Percentiles rank a stretch among this genome's conserved stretches.
phyloP scores from a whole-genome alignment of 2,797 vertebrate genomes.

The Phyllotis vaccarum region DNA sequence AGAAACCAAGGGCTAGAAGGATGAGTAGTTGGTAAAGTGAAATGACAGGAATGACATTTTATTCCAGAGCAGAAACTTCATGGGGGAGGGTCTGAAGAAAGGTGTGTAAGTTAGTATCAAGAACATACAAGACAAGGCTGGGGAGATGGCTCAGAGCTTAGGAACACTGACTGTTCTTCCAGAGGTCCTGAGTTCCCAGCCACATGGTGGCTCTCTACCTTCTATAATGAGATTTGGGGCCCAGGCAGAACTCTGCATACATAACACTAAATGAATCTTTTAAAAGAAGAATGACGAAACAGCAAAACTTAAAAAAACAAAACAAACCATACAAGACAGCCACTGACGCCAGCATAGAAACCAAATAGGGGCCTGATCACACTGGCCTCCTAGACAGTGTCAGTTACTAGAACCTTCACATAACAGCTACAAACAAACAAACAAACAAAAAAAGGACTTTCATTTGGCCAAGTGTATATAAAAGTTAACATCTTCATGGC shows the following conservation, averaged over 20 bases:
- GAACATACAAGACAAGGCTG: not conserved
- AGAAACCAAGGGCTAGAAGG: not conserved
- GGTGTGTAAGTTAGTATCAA: not conserved
- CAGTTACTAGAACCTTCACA: not conserved
- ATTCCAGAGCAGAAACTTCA: not conserved
- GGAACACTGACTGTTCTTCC: no score
- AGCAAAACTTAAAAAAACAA: no score
- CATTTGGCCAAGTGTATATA: not conserved
- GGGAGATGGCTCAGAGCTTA: no score
- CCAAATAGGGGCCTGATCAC: not conserved
- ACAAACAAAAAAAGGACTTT: not conserved
- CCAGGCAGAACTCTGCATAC: no score
- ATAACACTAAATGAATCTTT: no score
- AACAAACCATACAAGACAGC: not conserved
- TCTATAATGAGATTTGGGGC: no score
- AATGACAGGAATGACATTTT: not conserved
- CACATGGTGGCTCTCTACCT: no score
- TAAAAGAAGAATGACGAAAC: no score
- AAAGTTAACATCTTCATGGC: not conserved
- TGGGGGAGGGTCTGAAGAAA: not conserved
- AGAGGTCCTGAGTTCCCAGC: no score
- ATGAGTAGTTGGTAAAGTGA: not conserved
- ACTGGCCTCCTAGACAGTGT: not conserved
- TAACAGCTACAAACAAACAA: not conserved
- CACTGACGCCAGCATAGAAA: not conserved